Conservation (phyloP, 2,888 invertebrate species). For the Pristionchus entomophagus region DNA sequence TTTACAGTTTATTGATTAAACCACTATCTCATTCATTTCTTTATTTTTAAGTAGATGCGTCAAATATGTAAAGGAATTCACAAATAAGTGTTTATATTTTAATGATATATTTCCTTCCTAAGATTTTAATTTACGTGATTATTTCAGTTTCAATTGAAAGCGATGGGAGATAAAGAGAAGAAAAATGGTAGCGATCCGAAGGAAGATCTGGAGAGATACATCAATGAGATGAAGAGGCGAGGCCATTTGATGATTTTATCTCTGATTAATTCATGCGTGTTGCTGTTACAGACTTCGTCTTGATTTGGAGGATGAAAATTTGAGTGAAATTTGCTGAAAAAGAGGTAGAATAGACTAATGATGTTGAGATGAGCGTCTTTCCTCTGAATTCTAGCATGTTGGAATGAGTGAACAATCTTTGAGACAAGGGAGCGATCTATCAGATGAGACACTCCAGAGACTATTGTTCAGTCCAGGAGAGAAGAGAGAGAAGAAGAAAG, state of each 20-base stretch:
- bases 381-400: no score
- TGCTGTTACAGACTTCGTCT: not conserved
- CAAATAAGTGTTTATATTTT: no score
- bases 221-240: conserved; percentile 35
- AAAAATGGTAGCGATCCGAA: not conserved
- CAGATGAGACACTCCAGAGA: not conserved
- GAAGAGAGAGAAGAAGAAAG: not conserved
- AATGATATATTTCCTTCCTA: no score
- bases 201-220: conserved; percentile 34
- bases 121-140: not conserved
- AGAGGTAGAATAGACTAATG: no score
- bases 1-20: no score
- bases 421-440: conserved; percentile 11
- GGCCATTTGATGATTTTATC: no score
- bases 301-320: no score
- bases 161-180: not conserved
- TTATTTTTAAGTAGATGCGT: no score
- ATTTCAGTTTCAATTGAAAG: not conserved
- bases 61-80: no score
- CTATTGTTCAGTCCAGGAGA: conserved; percentile 21
- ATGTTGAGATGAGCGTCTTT: no score
- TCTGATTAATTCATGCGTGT: not conserved
- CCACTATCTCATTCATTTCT: no score
- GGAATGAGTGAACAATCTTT: not conserved
- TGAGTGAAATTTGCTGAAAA: not conserved